These are phyloP conservation scores for Eidolon dupreanum DNA, from an alignment of 2,797 vertebrate species.

Conservation along the genomic window DNA sequence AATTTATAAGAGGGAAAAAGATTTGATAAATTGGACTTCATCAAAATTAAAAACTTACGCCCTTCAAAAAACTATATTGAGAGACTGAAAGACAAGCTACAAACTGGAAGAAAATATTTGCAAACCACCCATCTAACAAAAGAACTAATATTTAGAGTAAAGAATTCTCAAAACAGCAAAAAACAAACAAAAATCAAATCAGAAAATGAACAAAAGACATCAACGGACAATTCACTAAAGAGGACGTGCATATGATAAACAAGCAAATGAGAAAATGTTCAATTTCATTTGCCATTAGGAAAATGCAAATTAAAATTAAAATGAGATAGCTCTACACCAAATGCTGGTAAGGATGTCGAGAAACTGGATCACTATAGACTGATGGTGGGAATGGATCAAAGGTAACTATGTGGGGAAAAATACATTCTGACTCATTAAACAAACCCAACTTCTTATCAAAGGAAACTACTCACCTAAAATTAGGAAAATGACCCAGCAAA, in stretches of 20 bases:
- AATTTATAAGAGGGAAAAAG: not conserved
- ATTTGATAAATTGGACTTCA: not conserved
- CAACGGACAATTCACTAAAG: not conserved
- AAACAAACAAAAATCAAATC: not conserved
- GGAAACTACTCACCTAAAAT: not conserved
- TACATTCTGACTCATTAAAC: not conserved
- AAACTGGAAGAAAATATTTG: not conserved
- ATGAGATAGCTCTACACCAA: not conserved
- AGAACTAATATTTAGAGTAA: not conserved
- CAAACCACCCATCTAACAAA: not conserved
- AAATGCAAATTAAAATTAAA: slow-evolving; percentile 24
- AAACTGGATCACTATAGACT: not conserved
- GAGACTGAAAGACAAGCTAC: not conserved
- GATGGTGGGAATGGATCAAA: not conserved
- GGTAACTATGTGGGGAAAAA: not conserved
- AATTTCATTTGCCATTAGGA: not conserved
- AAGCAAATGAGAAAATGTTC: not conserved
- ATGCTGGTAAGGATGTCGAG: not conserved
- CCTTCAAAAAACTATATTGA: not conserved
- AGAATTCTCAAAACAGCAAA: not conserved
- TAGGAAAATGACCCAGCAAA: not conserved
- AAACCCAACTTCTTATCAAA: not conserved
- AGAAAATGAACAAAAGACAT: not conserved
- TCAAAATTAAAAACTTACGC: not conserved
- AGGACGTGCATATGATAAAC: not conserved